These are phyloP conservation scores for Limnephilus marmoratus DNA, from an alignment of 2,888 invertebrate genomes.

Conservation along the genomic window DNA sequence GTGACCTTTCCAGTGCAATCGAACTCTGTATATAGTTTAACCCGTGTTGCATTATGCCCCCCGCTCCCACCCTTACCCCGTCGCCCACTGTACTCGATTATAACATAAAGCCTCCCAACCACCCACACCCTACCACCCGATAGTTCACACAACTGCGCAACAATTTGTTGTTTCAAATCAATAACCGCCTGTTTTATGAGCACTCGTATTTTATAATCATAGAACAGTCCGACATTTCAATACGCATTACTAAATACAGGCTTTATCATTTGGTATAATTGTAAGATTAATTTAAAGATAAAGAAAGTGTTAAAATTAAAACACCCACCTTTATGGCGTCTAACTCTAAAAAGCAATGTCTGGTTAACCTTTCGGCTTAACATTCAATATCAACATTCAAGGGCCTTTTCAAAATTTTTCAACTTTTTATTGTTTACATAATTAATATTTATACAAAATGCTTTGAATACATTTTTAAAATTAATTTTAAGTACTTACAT, in stretches of 20 bases:
- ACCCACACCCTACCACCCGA: background rate
- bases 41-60: slow-evolving; percentile 25
- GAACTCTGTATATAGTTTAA: slow-evolving; percentile 32
- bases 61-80: background rate
- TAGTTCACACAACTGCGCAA: slow-evolving; percentile 20
- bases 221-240: background rate
- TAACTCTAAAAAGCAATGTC: background rate
- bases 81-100: background rate
- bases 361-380: too few species aligned
- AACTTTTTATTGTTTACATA: background rate
- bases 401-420: background rate
- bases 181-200: background rate
- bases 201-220: background rate
- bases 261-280: background rate
- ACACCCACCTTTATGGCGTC: background rate
- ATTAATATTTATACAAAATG: background rate
- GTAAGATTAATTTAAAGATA: background rate
- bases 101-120: background rate
- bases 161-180: background rate
- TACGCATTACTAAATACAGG: background rate
- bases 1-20: slow-evolving; percentile 44
- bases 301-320: background rate
- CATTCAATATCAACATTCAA: background rate
- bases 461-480: background rate
- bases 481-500: too few species aligned